Evolutionary conservation across 2,113 vertebrate species (phyloP).

Genomic region (Chloroceryle aenea): DNA sequence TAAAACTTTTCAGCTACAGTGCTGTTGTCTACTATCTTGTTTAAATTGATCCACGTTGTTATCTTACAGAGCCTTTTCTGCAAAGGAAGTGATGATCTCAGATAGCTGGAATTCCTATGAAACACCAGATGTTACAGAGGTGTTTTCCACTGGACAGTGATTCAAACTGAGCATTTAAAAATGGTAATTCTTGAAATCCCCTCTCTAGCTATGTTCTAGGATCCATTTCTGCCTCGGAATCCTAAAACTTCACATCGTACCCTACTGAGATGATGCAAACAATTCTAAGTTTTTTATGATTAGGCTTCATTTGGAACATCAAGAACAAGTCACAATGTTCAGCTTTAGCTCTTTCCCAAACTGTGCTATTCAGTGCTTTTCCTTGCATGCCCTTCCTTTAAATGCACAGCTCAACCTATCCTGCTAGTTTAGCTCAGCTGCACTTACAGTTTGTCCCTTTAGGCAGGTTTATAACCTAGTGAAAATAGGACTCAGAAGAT

Average conservation of each 20-base stretch:
- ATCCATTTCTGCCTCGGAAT: background rate
- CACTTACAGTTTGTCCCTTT: accelerated
- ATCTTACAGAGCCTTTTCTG: background rate
- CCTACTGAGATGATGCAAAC: background rate
- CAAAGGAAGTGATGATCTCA: background rate
- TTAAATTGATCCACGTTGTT: background rate
- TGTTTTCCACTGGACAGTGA: background rate
- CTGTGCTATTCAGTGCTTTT: background rate
- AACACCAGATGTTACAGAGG: background rate
- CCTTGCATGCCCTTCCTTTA: background rate
- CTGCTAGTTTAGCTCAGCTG: background rate
- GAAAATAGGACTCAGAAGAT: background rate
- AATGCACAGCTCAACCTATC: background rate
- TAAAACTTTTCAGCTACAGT: background rate
- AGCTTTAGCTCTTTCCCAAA: background rate
- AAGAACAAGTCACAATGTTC: background rate
- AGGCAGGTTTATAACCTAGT: background rate
- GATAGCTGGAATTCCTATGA: background rate
- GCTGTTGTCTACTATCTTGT: background rate
- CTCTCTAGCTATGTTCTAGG: background rate
- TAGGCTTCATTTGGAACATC: background rate
- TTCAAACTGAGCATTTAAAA: background rate
- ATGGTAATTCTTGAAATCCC: background rate
- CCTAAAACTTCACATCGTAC: background rate
- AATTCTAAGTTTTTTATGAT: background rate